A percentile compares a stretch with the other conserved stretches of the same genome.
These are phyloP conservation scores for Trachymyrmex septentrionalis DNA, from an alignment of 1,140 invertebrate genomes.

Conservation along the genomic window DNA sequence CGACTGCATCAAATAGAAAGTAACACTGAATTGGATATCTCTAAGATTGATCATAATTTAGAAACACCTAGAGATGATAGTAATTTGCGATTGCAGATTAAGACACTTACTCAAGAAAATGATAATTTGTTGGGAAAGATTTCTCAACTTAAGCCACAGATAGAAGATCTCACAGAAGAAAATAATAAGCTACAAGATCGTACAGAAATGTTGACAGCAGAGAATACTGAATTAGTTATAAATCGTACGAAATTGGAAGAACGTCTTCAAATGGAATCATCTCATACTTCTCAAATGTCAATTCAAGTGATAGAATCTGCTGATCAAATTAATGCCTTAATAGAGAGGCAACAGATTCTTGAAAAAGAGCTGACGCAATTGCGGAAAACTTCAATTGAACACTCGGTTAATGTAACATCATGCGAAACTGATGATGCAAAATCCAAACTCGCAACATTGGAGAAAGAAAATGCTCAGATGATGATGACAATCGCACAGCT, in stretches of 20 bases:
- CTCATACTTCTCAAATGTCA: conserved; percentile 10
- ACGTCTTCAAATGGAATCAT: conserved; percentile 14
- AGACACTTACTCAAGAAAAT: conserved; percentile 84
- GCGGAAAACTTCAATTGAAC: conserved; percentile 50
- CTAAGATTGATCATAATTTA: conserved; percentile 40
- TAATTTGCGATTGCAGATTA: conserved; percentile 83
- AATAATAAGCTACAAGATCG: conserved; percentile 82
- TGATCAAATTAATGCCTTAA: conserved; percentile 57
- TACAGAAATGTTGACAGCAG: conserved; percentile 86
- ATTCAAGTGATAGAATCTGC: conserved; percentile 32
- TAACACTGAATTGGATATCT: neutral
- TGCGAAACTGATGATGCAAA: conserved; percentile 72
- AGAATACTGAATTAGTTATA: conserved; percentile 86
- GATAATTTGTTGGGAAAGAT: conserved; percentile 76
- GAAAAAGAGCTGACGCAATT: conserved; percentile 66
- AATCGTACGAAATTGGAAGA: conserved; percentile 87
- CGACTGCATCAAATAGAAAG: conserved; percentile 71
- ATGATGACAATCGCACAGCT: conserved; percentile 67
- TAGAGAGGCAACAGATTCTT: conserved; percentile 58
- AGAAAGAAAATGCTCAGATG: conserved; percentile 70
- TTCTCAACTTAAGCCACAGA: conserved; percentile 64
- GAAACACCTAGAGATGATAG: conserved; percentile 30
- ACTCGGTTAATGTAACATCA: conserved; percentile 30
- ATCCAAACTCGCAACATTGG: conserved; percentile 74
- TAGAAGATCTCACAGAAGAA: conserved; percentile 58